Evolutionary conservation across 2,888 invertebrate genomes (phyloP).

Genomic region (Epicampocera succincta): DNA sequence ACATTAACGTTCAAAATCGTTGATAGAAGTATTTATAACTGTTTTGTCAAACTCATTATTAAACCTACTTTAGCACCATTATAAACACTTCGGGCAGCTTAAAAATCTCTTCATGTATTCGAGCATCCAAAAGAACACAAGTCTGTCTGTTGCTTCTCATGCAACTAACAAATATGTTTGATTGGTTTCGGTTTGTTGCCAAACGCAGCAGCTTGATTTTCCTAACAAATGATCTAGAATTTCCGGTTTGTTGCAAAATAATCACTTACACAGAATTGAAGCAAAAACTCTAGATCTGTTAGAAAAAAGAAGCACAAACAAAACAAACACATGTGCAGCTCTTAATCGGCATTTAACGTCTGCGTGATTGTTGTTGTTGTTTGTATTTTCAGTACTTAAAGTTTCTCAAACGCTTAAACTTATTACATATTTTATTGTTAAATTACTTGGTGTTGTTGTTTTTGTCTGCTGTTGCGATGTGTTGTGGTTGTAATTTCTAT

Average conservation of each 20-base stretch:
- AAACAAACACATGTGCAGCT: not conserved
- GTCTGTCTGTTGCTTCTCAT: too few species aligned
- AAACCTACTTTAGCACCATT: too few species aligned
- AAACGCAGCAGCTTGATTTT: slow-evolving; percentile 47
- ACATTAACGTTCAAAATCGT: too few species aligned
- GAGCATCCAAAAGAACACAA: too few species aligned
- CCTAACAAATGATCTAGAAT: slow-evolving; percentile 72
- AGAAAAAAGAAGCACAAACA: slow-evolving; percentile 8
- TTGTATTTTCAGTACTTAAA: slow-evolving; percentile 7
- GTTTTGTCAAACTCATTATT: too few species aligned
- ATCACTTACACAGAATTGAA: slow-evolving; percentile 58
- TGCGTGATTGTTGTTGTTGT: slow-evolving; percentile 7
- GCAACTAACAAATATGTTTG: slow-evolving; percentile 10
- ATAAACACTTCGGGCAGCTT: too few species aligned
- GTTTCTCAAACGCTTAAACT: slow-evolving; percentile 1
- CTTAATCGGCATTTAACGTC: slow-evolving; percentile 4
- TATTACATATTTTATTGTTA: slow-evolving; percentile 30
- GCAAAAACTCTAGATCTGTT: slow-evolving; percentile 33
- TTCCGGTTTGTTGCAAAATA: slow-evolving; percentile 76
- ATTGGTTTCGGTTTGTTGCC: slow-evolving; percentile 45
- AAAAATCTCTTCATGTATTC: too few species aligned
- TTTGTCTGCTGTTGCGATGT: not conserved
- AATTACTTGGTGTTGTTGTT: slow-evolving; percentile 19
- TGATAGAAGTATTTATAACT: too few species aligned
- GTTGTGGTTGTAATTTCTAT: slow-evolving; percentile 22